Base-by-base conservation (phyloP, 2,797 vertebrate genomes). In the Gallinago solitaria region DNA sequence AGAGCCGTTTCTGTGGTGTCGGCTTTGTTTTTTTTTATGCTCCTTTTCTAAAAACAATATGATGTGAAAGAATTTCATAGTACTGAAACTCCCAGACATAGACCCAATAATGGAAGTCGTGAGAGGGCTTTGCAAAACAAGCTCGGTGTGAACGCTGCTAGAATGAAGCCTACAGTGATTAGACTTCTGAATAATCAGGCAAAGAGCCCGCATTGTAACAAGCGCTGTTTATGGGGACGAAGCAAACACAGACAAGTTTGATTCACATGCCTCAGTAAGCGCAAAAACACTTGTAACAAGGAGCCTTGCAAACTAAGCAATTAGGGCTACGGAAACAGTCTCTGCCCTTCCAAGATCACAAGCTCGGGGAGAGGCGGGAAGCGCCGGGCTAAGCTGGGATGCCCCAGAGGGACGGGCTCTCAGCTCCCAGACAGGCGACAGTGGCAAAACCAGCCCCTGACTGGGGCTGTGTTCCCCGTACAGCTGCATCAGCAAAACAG, bases 181-280 rank as follows among this genome's bases (percentile, higher is more conserved):
- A 75, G 93, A 96, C 80, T 90, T 93, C 86, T 86, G 83, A 90
- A 78, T 94, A 95, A 96, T 90, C 64, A 83, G 84, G 79, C 92
- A 90, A 94, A 88, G 89, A 89, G 91, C 76, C 79, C 5, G 2
- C 76, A 48, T 50, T 93, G 84, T 84, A 94, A 86, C 88, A 85
- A 96, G 91, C 76, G 15, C 86, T 95, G 92, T 88, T 94, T 93
- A 86, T 37, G 70, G 43, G 79, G 88, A 83, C 73, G 85, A 65
- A 95, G 91, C 77, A 92, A 95, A 96, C 79, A 71, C 76, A 87
- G 75, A 91, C 91, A 93, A 90, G 70, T 95, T 97, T 94, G 96
- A 91, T 84, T 96, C 89, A 51, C 74, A 93, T 84, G 93, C 95
- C 93, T 97, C 91, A 87, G 64, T 92, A 95, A 97, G 93, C 82